Percentiles rank a stretch among this genome's conserved stretches.
Conservation (phyloP, 2,888 invertebrate species). For the Nemoura dubitans region DNA sequence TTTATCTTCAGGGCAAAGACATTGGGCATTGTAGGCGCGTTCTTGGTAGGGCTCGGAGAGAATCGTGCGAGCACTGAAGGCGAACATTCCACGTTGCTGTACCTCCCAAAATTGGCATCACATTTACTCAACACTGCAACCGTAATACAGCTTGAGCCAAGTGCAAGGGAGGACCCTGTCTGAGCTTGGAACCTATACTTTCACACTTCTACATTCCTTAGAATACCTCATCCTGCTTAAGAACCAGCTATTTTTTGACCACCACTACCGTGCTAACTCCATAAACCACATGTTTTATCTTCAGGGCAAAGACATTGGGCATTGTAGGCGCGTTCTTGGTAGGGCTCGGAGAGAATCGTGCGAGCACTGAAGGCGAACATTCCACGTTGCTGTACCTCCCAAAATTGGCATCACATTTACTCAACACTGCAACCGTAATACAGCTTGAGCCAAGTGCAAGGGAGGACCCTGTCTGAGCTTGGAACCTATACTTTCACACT, state of each 20-base stretch:
- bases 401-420: neutral
- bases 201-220: too few species aligned
- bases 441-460: neutral
- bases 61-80: neutral
- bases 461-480: neutral
- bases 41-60: constrained; percentile 1
- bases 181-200: neutral
- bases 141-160: neutral
- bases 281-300: too few species aligned
- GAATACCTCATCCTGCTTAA: too few species aligned
- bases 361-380: constrained; percentile 24
- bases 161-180: neutral
- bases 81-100: neutral
- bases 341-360: neutral
- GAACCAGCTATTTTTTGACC: too few species aligned
- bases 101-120: neutral
- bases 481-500: neutral
- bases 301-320: too few species aligned
- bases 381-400: constrained; percentile 2
- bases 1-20: too few species aligned
- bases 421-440: neutral
- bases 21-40: neutral
- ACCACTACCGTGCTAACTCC: too few species aligned
- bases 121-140: neutral
- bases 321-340: constrained; percentile 3